Base-by-base conservation (phyloP, 2,797 vertebrate genomes). In the Alca torda region DNA sequence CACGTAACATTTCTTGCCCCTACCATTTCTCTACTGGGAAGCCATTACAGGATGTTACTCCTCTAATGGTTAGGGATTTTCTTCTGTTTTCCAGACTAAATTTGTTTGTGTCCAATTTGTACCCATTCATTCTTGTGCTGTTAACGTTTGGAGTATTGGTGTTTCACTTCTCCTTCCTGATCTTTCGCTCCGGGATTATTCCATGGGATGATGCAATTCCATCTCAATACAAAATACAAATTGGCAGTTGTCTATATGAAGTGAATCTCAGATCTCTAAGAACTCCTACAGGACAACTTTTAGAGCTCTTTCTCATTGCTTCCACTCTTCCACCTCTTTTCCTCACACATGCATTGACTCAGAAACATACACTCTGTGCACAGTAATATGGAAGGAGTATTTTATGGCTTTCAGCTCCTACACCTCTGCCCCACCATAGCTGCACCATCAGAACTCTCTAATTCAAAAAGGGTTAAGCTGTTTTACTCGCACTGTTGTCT, bases 241-340 rank as follows among this genome's bases (percentile, higher is more conserved):
- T n/a, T 13, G 23, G 39, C 53, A 88, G 59, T 56, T 94, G 57
- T 57, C 89, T 85, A 26, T 78, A 63, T 72, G 48, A 97, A 95
- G 78, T 88, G 53, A 96, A 91, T 84, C 65, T 78, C 84, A 93
- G 84, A 88, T 80, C 63, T 88, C 68, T 46, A 41, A 74, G 76
- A 83, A 51, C 8, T 18, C 25, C 13, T 53, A 51, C 30, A 67
- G 12, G 9, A 60, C 7, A 87, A 76, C 15, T 83, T 73, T 64
- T 51, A 51, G 21, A 9, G 0, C 12, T 70, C 4, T n/a, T 4
- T 51, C 4, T 69, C 51, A 39, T 43, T 75, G 30, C 56, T 95
- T 21, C 24, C 15, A 30, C 30, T 23, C 33, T 73, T 57, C 20
- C 14, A 25, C 16, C 31, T 65, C 41, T 91, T 89, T 67, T 80